These are phyloP conservation scores for Ascaphus truei DNA, from an alignment of 2,113 vertebrate species.

Conservation along the genomic window DNA sequence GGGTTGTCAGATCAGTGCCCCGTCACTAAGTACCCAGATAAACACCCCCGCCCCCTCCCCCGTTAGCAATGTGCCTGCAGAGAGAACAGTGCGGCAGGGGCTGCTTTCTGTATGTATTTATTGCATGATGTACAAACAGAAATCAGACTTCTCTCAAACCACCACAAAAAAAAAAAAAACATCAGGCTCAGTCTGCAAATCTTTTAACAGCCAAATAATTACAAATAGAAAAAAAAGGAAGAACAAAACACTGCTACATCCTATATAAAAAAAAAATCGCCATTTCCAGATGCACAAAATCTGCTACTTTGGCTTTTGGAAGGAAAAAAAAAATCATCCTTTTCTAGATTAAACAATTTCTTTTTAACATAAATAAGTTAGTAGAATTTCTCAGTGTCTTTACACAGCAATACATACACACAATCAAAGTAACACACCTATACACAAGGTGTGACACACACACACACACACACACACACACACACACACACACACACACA, in stretches of 20 bases:
- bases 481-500: no score
- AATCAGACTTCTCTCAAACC: not conserved
- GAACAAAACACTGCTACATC: conserved; percentile 31
- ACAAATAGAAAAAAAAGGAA: conserved; percentile 18
- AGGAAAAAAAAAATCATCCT: conserved; percentile 68
- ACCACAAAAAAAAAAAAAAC: conserved; percentile 37
- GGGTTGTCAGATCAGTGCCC: no score
- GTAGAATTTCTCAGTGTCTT: conserved; percentile 99
- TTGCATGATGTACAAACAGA: conserved; percentile 1
- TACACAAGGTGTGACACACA: no score
- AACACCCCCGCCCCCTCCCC: no score
- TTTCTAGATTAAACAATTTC: conserved; percentile 79
- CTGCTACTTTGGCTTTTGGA: conserved; percentile 87
- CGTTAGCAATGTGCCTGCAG: no score
- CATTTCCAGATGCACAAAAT: conserved; percentile 85
- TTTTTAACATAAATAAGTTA: conserved; percentile 98
- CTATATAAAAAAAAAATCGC: conserved; percentile 56
- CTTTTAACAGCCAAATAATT: conserved; percentile 55
- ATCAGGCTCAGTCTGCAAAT: conserved; percentile 97
- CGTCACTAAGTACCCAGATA: no score
- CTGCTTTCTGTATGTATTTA: conserved; percentile 20
- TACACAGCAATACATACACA: conserved; percentile 98
- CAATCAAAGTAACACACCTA: conserved; percentile 79
- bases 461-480: conserved; percentile 83
- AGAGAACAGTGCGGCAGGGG: not conserved